Conservation (phyloP, 2,797 vertebrate species). For the Calcarius lapponicus region DNA sequence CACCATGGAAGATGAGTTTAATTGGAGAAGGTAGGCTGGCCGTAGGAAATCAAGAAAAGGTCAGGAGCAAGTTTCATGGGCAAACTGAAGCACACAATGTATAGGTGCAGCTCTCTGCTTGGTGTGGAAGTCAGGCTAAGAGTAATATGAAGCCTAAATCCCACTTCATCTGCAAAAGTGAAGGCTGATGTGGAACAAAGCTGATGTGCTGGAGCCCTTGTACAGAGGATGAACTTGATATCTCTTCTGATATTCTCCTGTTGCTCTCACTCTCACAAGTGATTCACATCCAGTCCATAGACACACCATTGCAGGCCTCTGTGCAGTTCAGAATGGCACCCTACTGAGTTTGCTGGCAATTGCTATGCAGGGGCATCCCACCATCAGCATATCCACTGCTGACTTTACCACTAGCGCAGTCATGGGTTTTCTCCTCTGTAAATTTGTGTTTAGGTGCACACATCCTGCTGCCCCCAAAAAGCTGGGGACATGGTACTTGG, state of each 20-base stretch:
- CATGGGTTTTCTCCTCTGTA: neutral
- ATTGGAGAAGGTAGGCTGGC: neutral
- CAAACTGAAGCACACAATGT: neutral
- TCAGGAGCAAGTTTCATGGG: neutral
- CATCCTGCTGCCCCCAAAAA: neutral
- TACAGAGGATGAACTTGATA: neutral
- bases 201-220: neutral
- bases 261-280: neutral
- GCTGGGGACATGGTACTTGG: neutral
- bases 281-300: neutral
- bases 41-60: neutral
- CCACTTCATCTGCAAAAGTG: neutral
- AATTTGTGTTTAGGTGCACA: accelerated
- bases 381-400: neutral
- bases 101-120: neutral
- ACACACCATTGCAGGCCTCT: neutral
- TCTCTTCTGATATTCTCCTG: neutral
- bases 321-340: neutral
- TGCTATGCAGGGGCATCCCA: neutral
- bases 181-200: neutral
- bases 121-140: neutral
- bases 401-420: neutral
- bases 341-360: neutral
- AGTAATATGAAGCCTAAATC: neutral
- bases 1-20: neutral